Conservation (phyloP, 2,797 vertebrate species). For the Neosilurus hyrtlii region DNA sequence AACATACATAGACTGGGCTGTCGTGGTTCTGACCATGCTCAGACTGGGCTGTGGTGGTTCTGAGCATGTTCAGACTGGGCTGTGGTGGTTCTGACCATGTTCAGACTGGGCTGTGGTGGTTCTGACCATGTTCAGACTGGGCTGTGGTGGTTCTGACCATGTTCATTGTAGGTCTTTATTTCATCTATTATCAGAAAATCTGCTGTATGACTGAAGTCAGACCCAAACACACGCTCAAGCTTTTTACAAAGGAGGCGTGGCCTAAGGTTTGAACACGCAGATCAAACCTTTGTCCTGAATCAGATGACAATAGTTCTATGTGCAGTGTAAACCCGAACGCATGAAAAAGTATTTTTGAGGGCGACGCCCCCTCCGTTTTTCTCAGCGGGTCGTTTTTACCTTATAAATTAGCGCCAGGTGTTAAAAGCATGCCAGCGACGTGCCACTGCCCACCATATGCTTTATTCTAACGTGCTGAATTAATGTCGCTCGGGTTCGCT, state of each 20-base stretch:
- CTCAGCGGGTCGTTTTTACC: conserved; percentile 15
- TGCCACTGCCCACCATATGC: conserved; percentile 64
- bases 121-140: background rate
- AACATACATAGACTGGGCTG: background rate
- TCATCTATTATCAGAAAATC: background rate
- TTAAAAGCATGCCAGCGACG: conserved; percentile 51
- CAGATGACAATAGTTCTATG: background rate
- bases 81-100: background rate
- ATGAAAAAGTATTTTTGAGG: background rate
- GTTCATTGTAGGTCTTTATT: background rate
- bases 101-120: background rate
- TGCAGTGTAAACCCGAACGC: background rate
- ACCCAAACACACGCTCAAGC: background rate
- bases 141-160: background rate
- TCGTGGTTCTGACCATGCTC: background rate
- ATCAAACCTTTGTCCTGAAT: background rate
- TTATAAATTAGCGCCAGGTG: conserved; percentile 53
- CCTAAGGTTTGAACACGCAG: background rate
- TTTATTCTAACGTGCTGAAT: conserved; percentile 63
- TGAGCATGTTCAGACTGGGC: no score
- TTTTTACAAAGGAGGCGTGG: background rate
- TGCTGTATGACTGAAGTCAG: background rate
- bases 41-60: background rate
- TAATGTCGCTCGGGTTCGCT: conserved; percentile 57
- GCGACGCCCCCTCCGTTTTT: background rate